A percentile compares a stretch with the other conserved stretches of the same genome.
These are phyloP conservation scores for Scaptomyza flava DNA, from an alignment of 2,888 invertebrate genomes.

Conservation along the genomic window DNA sequence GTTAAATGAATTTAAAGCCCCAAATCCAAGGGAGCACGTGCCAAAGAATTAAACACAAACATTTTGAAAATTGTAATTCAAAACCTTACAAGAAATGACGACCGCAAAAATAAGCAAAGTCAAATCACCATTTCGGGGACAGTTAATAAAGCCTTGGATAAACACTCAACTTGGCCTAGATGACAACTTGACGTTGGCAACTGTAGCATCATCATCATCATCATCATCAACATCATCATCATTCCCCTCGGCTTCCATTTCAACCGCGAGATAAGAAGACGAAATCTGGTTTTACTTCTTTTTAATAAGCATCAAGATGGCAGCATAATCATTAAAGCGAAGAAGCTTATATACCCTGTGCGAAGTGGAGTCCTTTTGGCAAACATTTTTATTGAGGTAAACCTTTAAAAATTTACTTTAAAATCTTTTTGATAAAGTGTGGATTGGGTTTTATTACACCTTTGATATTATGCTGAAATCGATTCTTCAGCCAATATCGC, in stretches of 20 bases:
- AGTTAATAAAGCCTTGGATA: conserved; percentile 63
- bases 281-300: conserved; percentile 25
- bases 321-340: not conserved
- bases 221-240: not conserved
- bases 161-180: conserved; percentile 51
- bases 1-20: conserved; percentile 9
- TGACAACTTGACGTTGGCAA: conserved; percentile 63
- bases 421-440: not conserved
- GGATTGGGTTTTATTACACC: not conserved
- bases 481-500: not conserved
- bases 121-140: conserved; percentile 40
- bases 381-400: no score
- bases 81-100: conserved; percentile 28
- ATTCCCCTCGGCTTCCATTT: not conserved
- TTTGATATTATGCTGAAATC: not conserved
- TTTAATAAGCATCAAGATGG: conserved; percentile 31
- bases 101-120: conserved; percentile 13
- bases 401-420: no score
- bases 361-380: not conserved
- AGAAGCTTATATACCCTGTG: not conserved
- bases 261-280: conserved; percentile 7
- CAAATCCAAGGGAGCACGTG: conserved; percentile 5
- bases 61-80: conserved; percentile 33
- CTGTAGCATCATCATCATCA: conserved; percentile 23
- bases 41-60: conserved; percentile 10